Base-by-base conservation (phyloP, 2,113 vertebrate species). In the Phycodurus eques region DNA sequence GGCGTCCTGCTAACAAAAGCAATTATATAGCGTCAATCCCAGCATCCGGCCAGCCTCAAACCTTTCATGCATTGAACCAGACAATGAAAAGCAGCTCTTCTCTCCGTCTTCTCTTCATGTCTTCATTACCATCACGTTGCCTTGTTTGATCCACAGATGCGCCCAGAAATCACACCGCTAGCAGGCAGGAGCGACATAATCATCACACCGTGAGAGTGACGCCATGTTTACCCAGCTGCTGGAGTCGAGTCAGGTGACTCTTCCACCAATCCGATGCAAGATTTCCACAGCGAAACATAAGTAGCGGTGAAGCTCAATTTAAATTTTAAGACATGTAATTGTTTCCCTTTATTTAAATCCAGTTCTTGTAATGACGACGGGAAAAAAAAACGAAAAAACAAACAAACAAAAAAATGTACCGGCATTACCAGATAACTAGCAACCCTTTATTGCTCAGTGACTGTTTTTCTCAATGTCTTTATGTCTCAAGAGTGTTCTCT, bases 141-240 rank as follows among this genome's bases (percentile, higher is more conserved):
- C 39, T 17, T 59, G 4, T 22, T 31, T 15, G 0, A 42, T 27
- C 5, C 8, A 10, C 0, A 22, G 43, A 31, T 8, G 27, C 17
- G 19, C 33, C 7, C 20, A 31, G 39, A 54, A 57, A 33, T 63
- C 33, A 72, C 57, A 43, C 15, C 60, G 51, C 31, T 19, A 42
- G 46, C 46, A 53, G 13, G 54, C 43, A 68, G 46, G 61, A 59
- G 46, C 61, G 66, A 70, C 71, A 44, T 71, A 49, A 73, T 74
- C 62, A 51, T 70, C 62, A 71, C 82, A 46, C 72, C 63, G 75
- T 70, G 74, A 79, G 44, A 87, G 74, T 17, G 89, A 74, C 86
- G 92, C 91, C 92, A 92, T 93, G 82, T 91, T 93, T 90, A 87
- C 82, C 73, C 85, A 88, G 83, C 84, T 84, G 84, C 79, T 31